A percentile compares a stretch with the other conserved stretches of the same genome.
Evolutionary conservation across 2,888 invertebrate genomes (phyloP).

Genomic region (Xylota segnis): DNA sequence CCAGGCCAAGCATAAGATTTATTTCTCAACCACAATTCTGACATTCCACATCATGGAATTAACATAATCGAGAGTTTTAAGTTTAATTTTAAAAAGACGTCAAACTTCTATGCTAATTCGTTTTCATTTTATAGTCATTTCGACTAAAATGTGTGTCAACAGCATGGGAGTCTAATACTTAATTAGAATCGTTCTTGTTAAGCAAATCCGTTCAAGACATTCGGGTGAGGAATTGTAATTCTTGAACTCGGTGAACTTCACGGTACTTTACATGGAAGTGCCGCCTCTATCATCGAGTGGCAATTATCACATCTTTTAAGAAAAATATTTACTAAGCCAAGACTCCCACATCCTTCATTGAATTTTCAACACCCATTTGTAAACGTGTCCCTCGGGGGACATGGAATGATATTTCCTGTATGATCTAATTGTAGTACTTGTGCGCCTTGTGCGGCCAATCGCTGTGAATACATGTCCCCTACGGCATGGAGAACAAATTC

Average conservation of each 20-base stretch:
- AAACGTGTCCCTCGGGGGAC: slow-evolving; percentile 5
- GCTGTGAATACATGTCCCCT: neutral
- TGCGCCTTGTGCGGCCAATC: slow-evolving; percentile 13
- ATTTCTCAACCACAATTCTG: slow-evolving; percentile 3
- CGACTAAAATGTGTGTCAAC: slow-evolving; percentile 10
- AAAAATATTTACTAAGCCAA: slow-evolving; percentile 6
- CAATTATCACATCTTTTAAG: neutral
- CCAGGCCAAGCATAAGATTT: slow-evolving; percentile 6
- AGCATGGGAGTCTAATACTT: neutral
- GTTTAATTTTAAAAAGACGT: neutral
- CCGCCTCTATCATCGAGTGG: neutral
- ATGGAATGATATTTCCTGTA: slow-evolving; percentile 23
- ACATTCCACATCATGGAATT: slow-evolving; percentile 7
- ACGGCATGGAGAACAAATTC: neutral
- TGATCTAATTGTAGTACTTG: slow-evolving; percentile 21
- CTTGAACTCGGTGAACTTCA: neutral
- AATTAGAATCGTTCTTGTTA: neutral
- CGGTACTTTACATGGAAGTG: neutral
- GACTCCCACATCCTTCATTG: slow-evolving; percentile 11
- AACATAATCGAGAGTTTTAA: slow-evolving; percentile 24
- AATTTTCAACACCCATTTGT: slow-evolving; percentile 11
- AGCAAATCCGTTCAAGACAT: neutral
- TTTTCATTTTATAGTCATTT: neutral
- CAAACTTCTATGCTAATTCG: slow-evolving; percentile 8
- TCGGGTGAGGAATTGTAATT: neutral